A percentile compares a stretch with the other conserved stretches of the same genome.
These are phyloP conservation scores for Melangyna quadrimaculata DNA, from an alignment of 2,888 invertebrate species.

Conservation along the genomic window DNA sequence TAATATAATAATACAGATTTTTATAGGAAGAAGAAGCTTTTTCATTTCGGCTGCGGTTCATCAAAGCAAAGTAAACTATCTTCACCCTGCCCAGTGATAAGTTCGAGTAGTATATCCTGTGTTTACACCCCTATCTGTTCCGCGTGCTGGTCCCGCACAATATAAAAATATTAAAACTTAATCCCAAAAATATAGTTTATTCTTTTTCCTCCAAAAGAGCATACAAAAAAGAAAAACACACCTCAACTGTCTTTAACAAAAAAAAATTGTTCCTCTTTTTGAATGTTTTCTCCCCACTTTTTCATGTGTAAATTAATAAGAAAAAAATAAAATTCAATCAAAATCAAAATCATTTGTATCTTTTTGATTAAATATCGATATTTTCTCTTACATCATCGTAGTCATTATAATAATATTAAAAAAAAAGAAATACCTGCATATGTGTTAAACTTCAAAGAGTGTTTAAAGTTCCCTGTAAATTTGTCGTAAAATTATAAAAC, in stretches of 20 bases:
- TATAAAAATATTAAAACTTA: slow-evolving; percentile 24
- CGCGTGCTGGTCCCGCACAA: slow-evolving; percentile 68
- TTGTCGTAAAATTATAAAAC: background rate
- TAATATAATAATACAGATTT: slow-evolving; percentile 69
- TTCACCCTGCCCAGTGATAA: slow-evolving; percentile 70
- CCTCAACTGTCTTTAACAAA: background rate
- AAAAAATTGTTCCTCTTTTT: background rate
- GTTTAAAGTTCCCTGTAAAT: background rate
- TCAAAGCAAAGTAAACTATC: slow-evolving; percentile 69
- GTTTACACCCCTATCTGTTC: slow-evolving; percentile 72
- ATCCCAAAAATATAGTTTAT: background rate
- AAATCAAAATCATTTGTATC: background rate
- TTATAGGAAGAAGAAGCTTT: slow-evolving; percentile 69
- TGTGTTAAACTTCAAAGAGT: slow-evolving; percentile 29
- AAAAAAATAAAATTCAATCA: background rate
- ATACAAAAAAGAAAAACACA: background rate
- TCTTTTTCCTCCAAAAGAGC: background rate
- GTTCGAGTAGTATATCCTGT: slow-evolving; percentile 71
- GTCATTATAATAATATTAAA: background rate
- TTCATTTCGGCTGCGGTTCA: slow-evolving; percentile 43
- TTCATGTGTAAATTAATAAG: background rate
- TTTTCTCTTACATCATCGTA: slow-evolving; percentile 64
- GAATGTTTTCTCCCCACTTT: background rate
- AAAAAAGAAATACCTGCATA: background rate
- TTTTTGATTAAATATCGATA: slow-evolving; percentile 33